Evolutionary conservation across 2,113 vertebrate species (phyloP), one percentile per base, ranked within the genome.

Genomic region (Cebus imitator): DNA sequence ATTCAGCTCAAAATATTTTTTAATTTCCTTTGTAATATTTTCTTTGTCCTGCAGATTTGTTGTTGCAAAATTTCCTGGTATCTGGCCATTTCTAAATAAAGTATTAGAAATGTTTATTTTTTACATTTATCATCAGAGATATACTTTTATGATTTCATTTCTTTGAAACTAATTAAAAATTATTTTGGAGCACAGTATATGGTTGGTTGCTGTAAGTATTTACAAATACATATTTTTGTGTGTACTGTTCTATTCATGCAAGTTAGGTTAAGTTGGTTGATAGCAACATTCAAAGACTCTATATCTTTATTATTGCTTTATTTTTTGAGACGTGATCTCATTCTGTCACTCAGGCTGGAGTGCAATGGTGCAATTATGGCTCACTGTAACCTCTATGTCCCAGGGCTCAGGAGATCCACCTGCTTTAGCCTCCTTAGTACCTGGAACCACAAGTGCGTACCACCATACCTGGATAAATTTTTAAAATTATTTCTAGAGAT

Each of bases 201-300:
- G 64, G 52, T 23, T 18, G 40, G 30, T n/a, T 23, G 2, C 2
- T 13, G 20, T 70, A 35, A 64, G 35, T 35, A 6, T 70, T 81
- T 81, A 16, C 17, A 18, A 35, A 43, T 35, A 35, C 6, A 57
- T 57, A 48, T 43, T 40, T 43, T 43, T 72, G 61, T 35, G 20
- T 25, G 2, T 13, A 12, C 12, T 10, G 3, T 17, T 81, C 27
- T 55, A 14, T 43, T 30, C 37, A 0, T 2, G 25, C 52, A 25
- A 14, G n/a, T 57, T 20, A 64, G 12, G 87, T 10, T 68, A 70
- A 35, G 27, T 25, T 43, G 8, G 18, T 82, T 91, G 5, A 66
- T 3, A 30, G 58, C 8, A 21, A 52, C 68, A 25, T 16, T 45
- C 35, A 40, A 18, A 70, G 17, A 12, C 25, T 52, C 64, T 70